Base-by-base conservation (phyloP, 2,888 invertebrate species). In the Embidobia sp. region DNA sequence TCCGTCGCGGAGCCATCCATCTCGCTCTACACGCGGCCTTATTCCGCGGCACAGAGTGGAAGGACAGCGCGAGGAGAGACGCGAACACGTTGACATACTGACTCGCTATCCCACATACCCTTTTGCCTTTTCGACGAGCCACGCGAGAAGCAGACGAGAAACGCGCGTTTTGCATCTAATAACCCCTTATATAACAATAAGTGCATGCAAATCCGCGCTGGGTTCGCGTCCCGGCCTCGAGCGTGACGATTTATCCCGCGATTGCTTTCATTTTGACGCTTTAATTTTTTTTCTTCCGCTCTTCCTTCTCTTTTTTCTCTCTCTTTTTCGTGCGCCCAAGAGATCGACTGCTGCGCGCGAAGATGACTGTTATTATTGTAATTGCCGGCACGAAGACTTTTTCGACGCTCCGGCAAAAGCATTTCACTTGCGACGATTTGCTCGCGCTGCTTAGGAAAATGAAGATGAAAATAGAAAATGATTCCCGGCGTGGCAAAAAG, bases 81-180 rank as follows among this genome's bases (percentile, higher is more conserved):
- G 85, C 82, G 84, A 85, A 85, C 84, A 87, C 86, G 87, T 88
- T 89, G 89, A 89, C 89, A 89, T 80, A 89, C 89, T 89, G 88
- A 89, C 89, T 89, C 87, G 88, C 88, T 89, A 89, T 86, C 89
- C 89, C 88, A 89, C 89, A 89, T 89, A 89, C 86, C 88, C 89
- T 88, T 87, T 87, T 88, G 82, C 88, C 86, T 88, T 85, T 85
- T 82, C 86, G 74, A 81, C 79, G 79, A 66, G 31, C 72, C 57
- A 37, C 33, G 3, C 37, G 37, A 46, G 49, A 77, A 33, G 49
- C 70, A 66, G 44, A 76, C 46, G 66, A 63, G 72, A 67, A 51
- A 40, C 57, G 26, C 10, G 37, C 66, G 18, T 63, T 53, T 69
- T 49, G 33, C 55, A 44, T 49, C 59, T 70, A 70, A 59, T 59